Evolutionary conservation across 1,140 invertebrate genomes (phyloP), one percentile per base, ranked within the genome.

Genomic region (Nebria ingens): DNA sequence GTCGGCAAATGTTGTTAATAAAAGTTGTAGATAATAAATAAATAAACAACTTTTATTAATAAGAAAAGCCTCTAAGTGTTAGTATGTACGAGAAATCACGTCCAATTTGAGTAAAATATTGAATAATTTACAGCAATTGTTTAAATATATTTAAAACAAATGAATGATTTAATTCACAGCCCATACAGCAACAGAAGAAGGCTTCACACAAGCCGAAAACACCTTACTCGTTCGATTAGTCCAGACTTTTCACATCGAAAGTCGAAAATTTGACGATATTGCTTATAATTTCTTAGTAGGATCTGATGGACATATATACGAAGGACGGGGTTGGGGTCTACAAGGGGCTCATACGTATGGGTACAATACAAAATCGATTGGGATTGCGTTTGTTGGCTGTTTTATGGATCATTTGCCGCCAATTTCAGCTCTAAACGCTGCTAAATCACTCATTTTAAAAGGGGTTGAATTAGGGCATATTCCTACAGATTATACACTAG

Each of bases 281-380:
- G 77, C 72, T 1, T 83, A 81, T 57, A 81, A 74, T 58, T 85
- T 84, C 59, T 56, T 85, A 21, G 76, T 86, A 29, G 83, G 82
- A 2, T 79, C 77, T 22, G 83, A 85, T 65, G 82, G 81, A 0
- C 76, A 75, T 13, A 73, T 77, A 0, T 85, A 83, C 61, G 78
- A 81, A 60, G 83, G 79, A 12, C 71, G 83, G 15, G 82, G 78
- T 0, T 81, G 80, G 74, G 68, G 73, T 21, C 61, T 61, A 2
- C 62, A 71, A 0, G 83, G 83, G 0, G 79, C 81, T 1, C 83
- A 85, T 59, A 76, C 81, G 2, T 54, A 75, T 15, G 74, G 76
- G 19, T 83, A 82, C 64, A 86, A 87, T 60, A 68, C 64, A 23
- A 74, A 72, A 9, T 76, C 78, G 6, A 70, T 84, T 25, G 82